Percentiles rank a stretch among this genome's conserved stretches.
Evolutionary conservation across 2,797 vertebrate species (phyloP).

Genomic region (Phalloptychus januarius): DNA sequence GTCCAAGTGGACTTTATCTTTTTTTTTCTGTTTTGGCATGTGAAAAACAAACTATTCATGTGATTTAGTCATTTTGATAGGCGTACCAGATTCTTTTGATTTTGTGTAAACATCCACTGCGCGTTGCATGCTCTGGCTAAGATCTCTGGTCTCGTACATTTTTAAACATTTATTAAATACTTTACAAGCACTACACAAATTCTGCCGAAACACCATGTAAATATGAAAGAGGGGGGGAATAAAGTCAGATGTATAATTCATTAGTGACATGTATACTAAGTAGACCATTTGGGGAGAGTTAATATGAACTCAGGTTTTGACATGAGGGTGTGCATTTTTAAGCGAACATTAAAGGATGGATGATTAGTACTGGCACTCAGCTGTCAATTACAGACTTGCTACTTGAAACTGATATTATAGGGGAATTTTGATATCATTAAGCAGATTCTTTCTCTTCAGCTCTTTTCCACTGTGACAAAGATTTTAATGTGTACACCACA

Average conservation of each 20-base stretch:
- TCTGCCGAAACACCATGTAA: constrained; percentile 73
- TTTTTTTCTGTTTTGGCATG: constrained; percentile 74
- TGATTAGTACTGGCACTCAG: constrained; percentile 65
- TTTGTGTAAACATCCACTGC: constrained; percentile 71
- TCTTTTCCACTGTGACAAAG: constrained; percentile 1
- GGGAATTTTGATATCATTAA: constrained; percentile 45
- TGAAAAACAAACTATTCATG: constrained; percentile 79
- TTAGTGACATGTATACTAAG: constrained; percentile 80
- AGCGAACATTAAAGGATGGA: constrained; percentile 65
- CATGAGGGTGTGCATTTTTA: constrained; percentile 70
- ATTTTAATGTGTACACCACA: constrained; percentile 43
- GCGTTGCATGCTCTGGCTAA: constrained; percentile 44
- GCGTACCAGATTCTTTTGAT: constrained; percentile 66
- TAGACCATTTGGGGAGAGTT: constrained; percentile 71
- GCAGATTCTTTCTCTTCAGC: constrained; percentile 24
- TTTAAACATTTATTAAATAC: constrained; percentile 79
- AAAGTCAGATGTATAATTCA: constrained; percentile 79
- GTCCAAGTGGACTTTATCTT: constrained; percentile 73
- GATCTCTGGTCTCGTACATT: constrained; percentile 75
- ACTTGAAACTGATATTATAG: constrained; percentile 51
- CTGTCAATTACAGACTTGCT: constrained; percentile 62
- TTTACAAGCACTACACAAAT: constrained; percentile 70
- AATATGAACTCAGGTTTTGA: constrained; percentile 74
- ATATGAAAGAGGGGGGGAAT: constrained; percentile 63
- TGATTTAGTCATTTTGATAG: constrained; percentile 70